Evolutionary conservation across 2,797 vertebrate species (phyloP), one percentile per base, ranked within the genome.

Genomic region (Myotis pilosus): DNA sequence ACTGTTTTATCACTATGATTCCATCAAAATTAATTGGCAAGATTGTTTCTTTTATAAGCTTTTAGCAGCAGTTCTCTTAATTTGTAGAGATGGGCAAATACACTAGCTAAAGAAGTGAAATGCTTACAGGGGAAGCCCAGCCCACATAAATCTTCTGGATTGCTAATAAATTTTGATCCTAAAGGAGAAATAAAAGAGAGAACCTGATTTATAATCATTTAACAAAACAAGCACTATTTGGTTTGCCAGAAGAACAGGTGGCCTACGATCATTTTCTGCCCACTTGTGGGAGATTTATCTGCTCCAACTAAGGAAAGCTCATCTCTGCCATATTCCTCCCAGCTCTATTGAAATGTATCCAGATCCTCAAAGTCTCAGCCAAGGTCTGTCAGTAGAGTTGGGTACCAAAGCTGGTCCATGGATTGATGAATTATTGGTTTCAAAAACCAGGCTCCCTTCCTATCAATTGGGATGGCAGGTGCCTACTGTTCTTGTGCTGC

Each of bases 231-330:
- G 72, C 15, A 12, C 30, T 95, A 23, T 93, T 93, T 41, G 33
- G 53, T 94, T 90, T 94, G 79, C 60, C 86, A 95, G 89, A 95
- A 49, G 82, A 96, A 92, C 96, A 98, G 89, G 91, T 96, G 95
- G 89, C 53, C 79, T 76, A 78, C 60, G 87, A 76, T 85, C 47
- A 68, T 68, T 89, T 57, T 41, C 89, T 55, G 96, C 83, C 92
- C 90, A 86, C 1, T 0, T 38, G 72, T 8, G 11, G 71, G 83
- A 94, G 86, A 91, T 55, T 96, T 89, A 62, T 88, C 87, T 92
- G 13, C 16, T 94, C 41, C 76, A 60, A 10, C 5, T 7, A 84
- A 87, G 51, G 60, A 87, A 23, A 79, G 47, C 22, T 82, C 44
- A 36, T 78, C 10, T 69, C 76, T 49, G 84, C 38, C 49, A 38